Conservation (phyloP, 2,797 vertebrate genomes). For the Falco columbarius region DNA sequence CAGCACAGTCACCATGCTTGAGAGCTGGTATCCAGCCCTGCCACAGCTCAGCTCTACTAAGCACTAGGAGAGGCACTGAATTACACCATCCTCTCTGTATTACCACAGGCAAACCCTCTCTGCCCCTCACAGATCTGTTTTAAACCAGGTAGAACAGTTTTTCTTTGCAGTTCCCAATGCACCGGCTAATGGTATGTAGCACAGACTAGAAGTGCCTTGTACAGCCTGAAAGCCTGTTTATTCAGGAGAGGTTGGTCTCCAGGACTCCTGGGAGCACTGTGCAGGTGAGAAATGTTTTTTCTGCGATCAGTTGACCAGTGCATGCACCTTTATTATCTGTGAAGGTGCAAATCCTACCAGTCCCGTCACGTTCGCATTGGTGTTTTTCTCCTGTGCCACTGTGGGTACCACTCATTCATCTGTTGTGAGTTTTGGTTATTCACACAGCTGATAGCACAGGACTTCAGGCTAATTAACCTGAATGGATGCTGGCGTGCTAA, state of each 20-base stretch:
- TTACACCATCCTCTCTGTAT: neutral
- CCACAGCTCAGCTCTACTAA: neutral
- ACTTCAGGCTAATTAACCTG: neutral
- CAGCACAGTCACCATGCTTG: accelerated
- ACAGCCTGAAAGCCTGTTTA: neutral
- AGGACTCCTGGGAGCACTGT: accelerated
- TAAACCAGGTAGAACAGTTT: neutral
- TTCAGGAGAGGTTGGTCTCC: neutral
- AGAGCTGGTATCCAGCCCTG: neutral
- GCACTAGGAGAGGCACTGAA: accelerated
- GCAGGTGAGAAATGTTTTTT: neutral
- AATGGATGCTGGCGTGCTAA: neutral
- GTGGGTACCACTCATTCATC: neutral
- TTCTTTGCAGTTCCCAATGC: neutral
- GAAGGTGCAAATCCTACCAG: neutral
- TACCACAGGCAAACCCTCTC: neutral
- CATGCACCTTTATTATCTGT: neutral
- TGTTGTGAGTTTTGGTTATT: neutral
- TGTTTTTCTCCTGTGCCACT: neutral
- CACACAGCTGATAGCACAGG: neutral
- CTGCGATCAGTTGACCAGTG: neutral
- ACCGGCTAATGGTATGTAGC: neutral
- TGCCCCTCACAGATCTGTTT: neutral
- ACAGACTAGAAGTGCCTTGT: neutral
- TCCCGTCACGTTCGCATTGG: accelerated